Evolutionary conservation across 2,888 invertebrate genomes (phyloP).

Genomic region (Rhagium mordax): DNA sequence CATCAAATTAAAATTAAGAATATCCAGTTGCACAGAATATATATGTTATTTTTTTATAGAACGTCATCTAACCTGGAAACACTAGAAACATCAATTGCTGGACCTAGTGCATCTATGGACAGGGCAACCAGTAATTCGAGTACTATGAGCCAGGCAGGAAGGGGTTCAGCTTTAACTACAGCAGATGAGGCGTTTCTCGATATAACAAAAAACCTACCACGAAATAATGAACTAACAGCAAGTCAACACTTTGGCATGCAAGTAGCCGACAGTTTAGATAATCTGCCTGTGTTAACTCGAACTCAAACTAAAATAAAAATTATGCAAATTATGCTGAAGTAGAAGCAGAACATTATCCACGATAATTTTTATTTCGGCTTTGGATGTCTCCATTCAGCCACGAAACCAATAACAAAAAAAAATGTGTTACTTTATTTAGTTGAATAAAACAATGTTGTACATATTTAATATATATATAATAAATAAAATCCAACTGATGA

Average conservation of each 20-base stretch:
- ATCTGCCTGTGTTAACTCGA: slow-evolving; percentile 19
- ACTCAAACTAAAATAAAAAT: slow-evolving; percentile 26
- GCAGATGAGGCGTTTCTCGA: slow-evolving; percentile 15
- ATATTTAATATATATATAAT: too few species aligned
- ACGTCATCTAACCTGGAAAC: not conserved
- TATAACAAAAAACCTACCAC: not conserved
- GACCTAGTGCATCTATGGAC: not conserved
- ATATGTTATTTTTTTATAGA: not conserved
- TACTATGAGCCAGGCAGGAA: not conserved
- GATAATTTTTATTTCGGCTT: too few species aligned
- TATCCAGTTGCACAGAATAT: too few species aligned
- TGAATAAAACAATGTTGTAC: too few species aligned
- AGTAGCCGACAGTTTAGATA: slow-evolving; percentile 30
- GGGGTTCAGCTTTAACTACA: not conserved
- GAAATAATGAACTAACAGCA: not conserved
- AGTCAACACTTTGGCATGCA: slow-evolving; percentile 29
- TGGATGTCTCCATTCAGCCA: too few species aligned
- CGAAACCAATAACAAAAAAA: too few species aligned
- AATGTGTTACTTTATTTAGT: too few species aligned
- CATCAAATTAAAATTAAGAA: too few species aligned
- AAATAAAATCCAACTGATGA: too few species aligned
- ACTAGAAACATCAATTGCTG: not conserved
- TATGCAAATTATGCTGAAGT: slow-evolving; percentile 23
- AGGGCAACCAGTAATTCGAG: not conserved
- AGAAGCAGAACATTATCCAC: not conserved